phyloP scores from a whole-genome alignment of 2,888 invertebrate species.

The Andrena flavipes region DNA sequence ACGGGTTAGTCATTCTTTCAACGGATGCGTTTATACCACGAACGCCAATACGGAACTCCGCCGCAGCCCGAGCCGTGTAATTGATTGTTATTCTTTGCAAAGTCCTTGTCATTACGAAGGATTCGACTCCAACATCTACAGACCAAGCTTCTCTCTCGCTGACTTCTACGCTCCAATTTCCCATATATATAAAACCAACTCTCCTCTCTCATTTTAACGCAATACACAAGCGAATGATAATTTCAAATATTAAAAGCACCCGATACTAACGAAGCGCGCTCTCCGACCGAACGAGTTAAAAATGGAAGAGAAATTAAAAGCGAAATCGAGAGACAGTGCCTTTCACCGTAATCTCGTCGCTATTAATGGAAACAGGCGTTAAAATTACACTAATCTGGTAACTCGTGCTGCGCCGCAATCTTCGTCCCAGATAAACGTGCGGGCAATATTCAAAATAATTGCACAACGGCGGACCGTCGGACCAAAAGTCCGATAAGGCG shows the following conservation, averaged over 20 bases:
- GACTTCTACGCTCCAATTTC: not conserved
- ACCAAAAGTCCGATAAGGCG: not conserved
- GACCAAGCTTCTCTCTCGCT: no score
- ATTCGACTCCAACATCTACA: not conserved
- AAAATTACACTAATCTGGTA: conserved; percentile 8
- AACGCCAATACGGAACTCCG: not conserved
- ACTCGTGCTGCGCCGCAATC: not conserved
- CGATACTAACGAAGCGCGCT: not conserved
- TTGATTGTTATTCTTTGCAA: not conserved
- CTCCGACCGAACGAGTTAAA: not conserved
- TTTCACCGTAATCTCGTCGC: conserved; percentile 3
- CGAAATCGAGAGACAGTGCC: not conserved
- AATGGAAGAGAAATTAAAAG: not conserved
- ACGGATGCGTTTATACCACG: no score
- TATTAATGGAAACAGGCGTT: not conserved
- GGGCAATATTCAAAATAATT: not conserved
- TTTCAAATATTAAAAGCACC: not conserved
- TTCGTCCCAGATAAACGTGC: not conserved
- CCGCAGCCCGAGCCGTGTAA: not conserved
- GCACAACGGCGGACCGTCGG: not conserved
- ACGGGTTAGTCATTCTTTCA: not conserved
- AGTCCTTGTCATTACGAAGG: not conserved
- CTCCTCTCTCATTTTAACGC: not conserved
- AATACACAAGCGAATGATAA: not conserved
- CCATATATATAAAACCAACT: not conserved